A percentile compares a stretch with the other conserved stretches of the same genome.
phyloP scores from a whole-genome alignment of 1,140 invertebrate species.

The Musca vetustissima region DNA sequence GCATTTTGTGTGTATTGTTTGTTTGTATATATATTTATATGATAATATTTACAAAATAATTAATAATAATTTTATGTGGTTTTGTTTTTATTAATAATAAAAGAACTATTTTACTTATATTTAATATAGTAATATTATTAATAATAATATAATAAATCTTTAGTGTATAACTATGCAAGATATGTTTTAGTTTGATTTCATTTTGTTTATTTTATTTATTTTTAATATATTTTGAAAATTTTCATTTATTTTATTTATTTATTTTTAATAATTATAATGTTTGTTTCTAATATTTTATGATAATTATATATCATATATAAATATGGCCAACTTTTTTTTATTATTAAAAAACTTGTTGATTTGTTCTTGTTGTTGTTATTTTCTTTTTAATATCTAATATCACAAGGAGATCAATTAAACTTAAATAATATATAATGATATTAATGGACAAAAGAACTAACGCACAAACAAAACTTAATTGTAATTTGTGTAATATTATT shows the following conservation, averaged over 20 bases:
- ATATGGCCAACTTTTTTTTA: conserved; percentile 4
- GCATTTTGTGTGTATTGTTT: not conserved
- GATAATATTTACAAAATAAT: conserved; percentile 10
- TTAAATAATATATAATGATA: not conserved
- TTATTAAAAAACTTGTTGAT: not conserved
- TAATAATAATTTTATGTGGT: not conserved
- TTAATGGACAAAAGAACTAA: not conserved
- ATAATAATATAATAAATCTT: not conserved
- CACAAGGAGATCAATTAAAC: conserved; percentile 16
- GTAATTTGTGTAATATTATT: not conserved
- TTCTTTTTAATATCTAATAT: not conserved
- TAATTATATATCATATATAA: conserved; percentile 2
- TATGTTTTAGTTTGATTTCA: conserved; percentile 18
- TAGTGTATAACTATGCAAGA: conserved; percentile 14
- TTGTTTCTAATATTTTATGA: not conserved
- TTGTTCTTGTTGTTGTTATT: too few species aligned
- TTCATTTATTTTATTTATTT: not conserved
- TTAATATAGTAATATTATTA: not conserved
- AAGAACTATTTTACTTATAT: not conserved
- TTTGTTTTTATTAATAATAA: not conserved
- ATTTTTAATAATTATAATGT: not conserved
- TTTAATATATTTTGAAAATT: too few species aligned
- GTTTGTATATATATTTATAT: not conserved
- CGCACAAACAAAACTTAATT: not conserved
- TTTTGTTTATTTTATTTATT: not conserved